phyloP scores from a whole-genome alignment of 2,113 vertebrate genomes.

The Catharus fuscescens region DNA sequence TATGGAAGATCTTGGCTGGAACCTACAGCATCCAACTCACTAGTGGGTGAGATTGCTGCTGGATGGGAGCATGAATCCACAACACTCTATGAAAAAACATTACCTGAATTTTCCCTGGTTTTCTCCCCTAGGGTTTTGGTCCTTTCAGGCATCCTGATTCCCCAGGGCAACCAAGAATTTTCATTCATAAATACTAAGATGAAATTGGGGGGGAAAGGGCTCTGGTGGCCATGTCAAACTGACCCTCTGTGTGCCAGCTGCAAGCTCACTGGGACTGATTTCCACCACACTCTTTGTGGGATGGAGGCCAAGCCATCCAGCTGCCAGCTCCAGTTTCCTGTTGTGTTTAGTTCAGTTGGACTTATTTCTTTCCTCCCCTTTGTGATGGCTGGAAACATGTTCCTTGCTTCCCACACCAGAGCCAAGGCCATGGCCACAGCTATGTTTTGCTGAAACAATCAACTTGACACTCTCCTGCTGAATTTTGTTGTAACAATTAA shows the following conservation, averaged over 20 bases:
- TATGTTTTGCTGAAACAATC: constrained; percentile 14
- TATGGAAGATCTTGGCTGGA: constrained; percentile 8
- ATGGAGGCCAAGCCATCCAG: not conserved
- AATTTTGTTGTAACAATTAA: not conserved
- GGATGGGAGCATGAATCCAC: not conserved
- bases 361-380: not conserved
- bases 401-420: not conserved
- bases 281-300: not conserved
- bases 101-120: not conserved
- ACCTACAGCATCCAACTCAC: not conserved
- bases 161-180: not conserved
- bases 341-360: not conserved
- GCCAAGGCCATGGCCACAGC: not conserved
- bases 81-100: not conserved
- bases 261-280: not conserved
- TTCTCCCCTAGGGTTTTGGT: not conserved
- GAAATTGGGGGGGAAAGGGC: not conserved
- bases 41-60: not conserved
- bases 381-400: not conserved
- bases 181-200: not conserved
- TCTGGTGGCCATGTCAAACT: not conserved
- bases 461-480: not conserved
- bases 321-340: constrained; percentile 26
- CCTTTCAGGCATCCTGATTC: not conserved
- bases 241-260: not conserved